These are phyloP conservation scores for Dorcus hopei DNA, from an alignment of 2,888 invertebrate species.

Conservation along the genomic window DNA sequence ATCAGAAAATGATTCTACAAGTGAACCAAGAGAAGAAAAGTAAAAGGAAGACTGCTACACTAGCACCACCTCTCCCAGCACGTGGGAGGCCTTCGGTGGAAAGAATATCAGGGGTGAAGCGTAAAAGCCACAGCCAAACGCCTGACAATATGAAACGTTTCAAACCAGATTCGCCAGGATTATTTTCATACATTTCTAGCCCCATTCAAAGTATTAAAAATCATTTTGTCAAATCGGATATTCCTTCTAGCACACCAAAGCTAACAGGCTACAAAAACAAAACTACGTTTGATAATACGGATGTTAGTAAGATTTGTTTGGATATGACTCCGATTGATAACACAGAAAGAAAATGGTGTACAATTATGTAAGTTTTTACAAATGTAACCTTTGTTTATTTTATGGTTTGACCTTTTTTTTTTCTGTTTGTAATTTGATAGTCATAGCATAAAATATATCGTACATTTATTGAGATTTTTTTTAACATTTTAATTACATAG, in stretches of 20 bases:
- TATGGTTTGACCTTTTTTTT: background rate
- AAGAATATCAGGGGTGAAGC: conserved; percentile 32
- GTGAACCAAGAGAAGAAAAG: conserved; percentile 16
- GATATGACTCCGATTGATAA: conserved; percentile 23
- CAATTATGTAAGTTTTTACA: conserved; percentile 35
- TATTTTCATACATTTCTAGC: conserved; percentile 37
- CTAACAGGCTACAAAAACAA: conserved; percentile 40
- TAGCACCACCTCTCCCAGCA: background rate
- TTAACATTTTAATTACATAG: no score
- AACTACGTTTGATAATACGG: conserved; percentile 28
- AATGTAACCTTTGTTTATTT: background rate
- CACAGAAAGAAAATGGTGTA: conserved; percentile 38
- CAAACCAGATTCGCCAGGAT: conserved; percentile 27
- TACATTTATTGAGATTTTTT: no score
- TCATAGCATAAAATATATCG: no score
- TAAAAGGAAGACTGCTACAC: background rate
- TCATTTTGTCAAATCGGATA: conserved; percentile 29
- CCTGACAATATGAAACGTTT: conserved; percentile 36
- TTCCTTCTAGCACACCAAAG: conserved; percentile 40
- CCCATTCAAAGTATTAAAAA: conserved; percentile 36
- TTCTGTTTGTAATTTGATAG: background rate
- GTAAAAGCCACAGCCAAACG: conserved; percentile 35
- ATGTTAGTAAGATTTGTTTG: conserved; percentile 24
- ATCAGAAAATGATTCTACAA: conserved; percentile 11
- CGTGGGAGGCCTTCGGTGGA: conserved; percentile 33